Conservation (phyloP, 2,888 invertebrate genomes). For the Acleris emargana region DNA sequence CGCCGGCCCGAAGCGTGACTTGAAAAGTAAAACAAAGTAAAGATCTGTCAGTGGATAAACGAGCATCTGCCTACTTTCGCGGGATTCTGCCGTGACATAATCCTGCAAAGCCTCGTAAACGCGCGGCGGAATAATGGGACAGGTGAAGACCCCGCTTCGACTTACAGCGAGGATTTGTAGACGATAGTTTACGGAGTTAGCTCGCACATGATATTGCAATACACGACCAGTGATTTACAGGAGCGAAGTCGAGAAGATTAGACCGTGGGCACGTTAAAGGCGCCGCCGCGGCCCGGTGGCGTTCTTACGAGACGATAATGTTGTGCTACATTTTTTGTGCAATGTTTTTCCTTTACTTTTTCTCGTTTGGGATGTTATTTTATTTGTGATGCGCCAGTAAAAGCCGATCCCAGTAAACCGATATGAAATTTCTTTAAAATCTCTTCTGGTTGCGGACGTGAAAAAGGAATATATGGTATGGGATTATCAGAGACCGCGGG, state of each 20-base stretch:
- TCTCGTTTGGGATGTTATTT: not conserved
- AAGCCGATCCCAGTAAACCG: too few relatives aligned
- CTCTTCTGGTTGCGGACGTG: too few relatives aligned
- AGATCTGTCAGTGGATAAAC: constrained; percentile 57
- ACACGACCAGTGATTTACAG: constrained; percentile 33
- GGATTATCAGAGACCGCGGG: too few relatives aligned
- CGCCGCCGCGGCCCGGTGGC: constrained; percentile 3
- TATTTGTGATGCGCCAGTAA: not conserved
- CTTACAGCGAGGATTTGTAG: constrained; percentile 45
- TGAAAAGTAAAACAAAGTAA: constrained; percentile 56
- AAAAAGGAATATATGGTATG: too few relatives aligned
- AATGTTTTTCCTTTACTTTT: not conserved
- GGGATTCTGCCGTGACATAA: constrained; percentile 52
- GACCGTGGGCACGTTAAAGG: constrained; percentile 5
- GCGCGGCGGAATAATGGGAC: constrained; percentile 53
- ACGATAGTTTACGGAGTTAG: constrained; percentile 40
- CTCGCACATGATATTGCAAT: constrained; percentile 33
- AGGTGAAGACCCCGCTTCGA: constrained; percentile 51
- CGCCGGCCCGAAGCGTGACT: constrained; percentile 48
- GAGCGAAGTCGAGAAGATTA: constrained; percentile 23
- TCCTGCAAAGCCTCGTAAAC: constrained; percentile 58
- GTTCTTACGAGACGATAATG: constrained; percentile 1
- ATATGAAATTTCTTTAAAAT: too few relatives aligned
- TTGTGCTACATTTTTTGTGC: constrained; percentile 1
- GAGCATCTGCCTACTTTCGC: constrained; percentile 54